Conservation (phyloP, 2,888 invertebrate species). For the Aleiodes leptofemur region DNA sequence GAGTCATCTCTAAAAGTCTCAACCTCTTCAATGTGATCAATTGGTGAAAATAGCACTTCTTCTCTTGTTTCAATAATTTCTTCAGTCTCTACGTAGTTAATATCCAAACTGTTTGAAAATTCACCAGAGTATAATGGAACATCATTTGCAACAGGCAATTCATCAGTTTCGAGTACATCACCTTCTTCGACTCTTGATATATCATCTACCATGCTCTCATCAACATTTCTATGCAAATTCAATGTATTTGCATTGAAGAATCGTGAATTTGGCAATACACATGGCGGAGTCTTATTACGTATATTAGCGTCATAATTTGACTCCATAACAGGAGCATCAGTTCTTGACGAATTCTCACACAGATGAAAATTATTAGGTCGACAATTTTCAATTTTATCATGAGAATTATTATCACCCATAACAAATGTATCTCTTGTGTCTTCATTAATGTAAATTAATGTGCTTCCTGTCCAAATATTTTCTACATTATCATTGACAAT, state of each 20-base stretch:
- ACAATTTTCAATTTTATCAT: slow-evolving; percentile 8
- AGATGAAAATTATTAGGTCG: not conserved
- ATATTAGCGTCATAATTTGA: not conserved
- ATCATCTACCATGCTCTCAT: no score
- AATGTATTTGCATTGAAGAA: no score
- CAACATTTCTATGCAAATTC: no score
- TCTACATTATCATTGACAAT: no score
- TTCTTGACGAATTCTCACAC: not conserved
- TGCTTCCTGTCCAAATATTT: no score
- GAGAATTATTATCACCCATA: not conserved
- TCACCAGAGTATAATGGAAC: no score
- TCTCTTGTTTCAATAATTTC: not conserved
- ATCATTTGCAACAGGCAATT: no score
- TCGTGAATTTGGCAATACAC: not conserved
- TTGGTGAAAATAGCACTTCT: not conserved
- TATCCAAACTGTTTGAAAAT: no score
- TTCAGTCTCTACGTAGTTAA: no score
- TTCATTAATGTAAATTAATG: slow-evolving; percentile 14
- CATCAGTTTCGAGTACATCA: no score
- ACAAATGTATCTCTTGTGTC: slow-evolving; percentile 15
- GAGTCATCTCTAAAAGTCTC: not conserved
- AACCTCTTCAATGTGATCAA: slow-evolving; percentile 13
- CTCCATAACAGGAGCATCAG: slow-evolving; percentile 4
- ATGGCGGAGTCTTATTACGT: not conserved
- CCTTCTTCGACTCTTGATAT: no score